phyloP scores from a whole-genome alignment of 1,140 invertebrate species.

The Heliconius hermathena region DNA sequence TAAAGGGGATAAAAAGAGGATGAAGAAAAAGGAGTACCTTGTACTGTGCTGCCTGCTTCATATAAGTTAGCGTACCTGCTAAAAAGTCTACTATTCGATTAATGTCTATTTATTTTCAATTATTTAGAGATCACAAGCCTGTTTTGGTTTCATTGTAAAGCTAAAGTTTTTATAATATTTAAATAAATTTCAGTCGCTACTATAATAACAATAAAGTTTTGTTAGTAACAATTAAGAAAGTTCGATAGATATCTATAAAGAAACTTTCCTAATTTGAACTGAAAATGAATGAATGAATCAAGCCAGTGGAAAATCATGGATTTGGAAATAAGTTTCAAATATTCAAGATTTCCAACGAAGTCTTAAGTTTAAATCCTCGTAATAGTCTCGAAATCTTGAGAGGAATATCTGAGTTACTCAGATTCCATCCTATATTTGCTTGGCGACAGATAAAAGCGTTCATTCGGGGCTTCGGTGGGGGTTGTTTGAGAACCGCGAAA shows the following conservation, averaged over 20 bases:
- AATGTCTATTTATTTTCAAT: not conserved
- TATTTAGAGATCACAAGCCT: not conserved
- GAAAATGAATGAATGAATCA: not conserved
- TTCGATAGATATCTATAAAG: not conserved
- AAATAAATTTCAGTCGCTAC: not conserved
- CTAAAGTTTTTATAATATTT: not conserved
- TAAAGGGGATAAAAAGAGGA: too few relatives aligned
- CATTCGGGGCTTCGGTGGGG: conserved; percentile 47
- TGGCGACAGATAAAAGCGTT: conserved; percentile 46
- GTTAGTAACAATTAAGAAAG: not conserved
- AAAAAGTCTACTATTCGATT: too few relatives aligned
- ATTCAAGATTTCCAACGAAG: conserved; percentile 23
- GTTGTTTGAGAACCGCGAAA: conserved; percentile 46
- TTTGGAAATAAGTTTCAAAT: conserved; percentile 23
- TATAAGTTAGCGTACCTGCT: too few relatives aligned
- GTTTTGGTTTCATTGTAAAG: not conserved
- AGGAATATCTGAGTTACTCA: conserved; percentile 31
- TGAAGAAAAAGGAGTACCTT: too few relatives aligned
- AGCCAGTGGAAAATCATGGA: not conserved
- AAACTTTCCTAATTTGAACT: not conserved
- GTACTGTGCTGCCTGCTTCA: too few relatives aligned
- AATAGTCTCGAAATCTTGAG: conserved; percentile 28
- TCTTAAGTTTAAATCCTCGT: conserved; percentile 29
- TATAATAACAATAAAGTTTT: not conserved
- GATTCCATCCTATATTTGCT: conserved; percentile 32